phyloP scores from a whole-genome alignment of 1,140 invertebrate species.

The Drosophila mayri region DNA sequence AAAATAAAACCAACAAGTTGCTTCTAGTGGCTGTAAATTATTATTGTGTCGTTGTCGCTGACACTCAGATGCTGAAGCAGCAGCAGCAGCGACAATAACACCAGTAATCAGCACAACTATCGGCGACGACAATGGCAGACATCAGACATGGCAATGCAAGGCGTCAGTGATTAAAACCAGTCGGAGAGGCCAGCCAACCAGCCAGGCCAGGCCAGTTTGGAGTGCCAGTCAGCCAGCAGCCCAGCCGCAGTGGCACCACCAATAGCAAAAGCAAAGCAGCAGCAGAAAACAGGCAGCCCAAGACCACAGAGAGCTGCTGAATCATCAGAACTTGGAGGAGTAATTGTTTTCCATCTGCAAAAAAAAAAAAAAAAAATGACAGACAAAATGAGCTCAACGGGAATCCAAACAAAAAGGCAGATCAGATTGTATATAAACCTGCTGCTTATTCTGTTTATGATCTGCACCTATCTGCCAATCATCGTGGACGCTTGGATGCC shows the following conservation, averaged over 20 bases:
- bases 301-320: slow-evolving; percentile 23
- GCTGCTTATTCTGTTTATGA: slow-evolving; percentile 17
- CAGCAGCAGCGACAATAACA: slow-evolving; percentile 53
- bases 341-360: slow-evolving; percentile 21
- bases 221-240: slow-evolving; percentile 39
- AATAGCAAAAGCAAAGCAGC: slow-evolving; percentile 20
- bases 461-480: slow-evolving; percentile 7
- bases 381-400: slow-evolving; percentile 36
- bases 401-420: slow-evolving; percentile 22
- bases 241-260: slow-evolving; percentile 70
- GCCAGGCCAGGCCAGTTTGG: slow-evolving; percentile 33
- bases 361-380: no score
- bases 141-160: slow-evolving; percentile 73
- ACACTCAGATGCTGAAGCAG: slow-evolving; percentile 46
- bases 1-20: slow-evolving; percentile 47
- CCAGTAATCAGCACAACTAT: slow-evolving; percentile 51
- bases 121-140: slow-evolving; percentile 71
- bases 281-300: slow-evolving; percentile 7
- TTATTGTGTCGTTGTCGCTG: slow-evolving; percentile 56
- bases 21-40: slow-evolving; percentile 55
- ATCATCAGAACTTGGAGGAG: slow-evolving; percentile 35
- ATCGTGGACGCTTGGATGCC: no score
- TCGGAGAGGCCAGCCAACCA: slow-evolving; percentile 54
- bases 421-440: slow-evolving; percentile 2
- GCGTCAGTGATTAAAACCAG: slow-evolving; percentile 80